phyloP scores from a whole-genome alignment of 2,888 invertebrate species.

The Tetheella fluctuosa region DNA sequence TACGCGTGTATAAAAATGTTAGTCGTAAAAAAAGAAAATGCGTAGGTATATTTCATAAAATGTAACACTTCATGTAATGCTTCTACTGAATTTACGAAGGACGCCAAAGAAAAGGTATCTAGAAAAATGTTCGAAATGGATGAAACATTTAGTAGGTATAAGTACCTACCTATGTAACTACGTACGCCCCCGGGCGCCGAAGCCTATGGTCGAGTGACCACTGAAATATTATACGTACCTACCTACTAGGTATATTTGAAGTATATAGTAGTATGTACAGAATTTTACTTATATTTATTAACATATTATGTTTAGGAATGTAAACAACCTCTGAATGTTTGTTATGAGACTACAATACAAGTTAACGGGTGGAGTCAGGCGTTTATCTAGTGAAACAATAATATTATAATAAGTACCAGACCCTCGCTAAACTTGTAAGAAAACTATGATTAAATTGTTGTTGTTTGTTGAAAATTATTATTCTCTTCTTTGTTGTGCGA shows the following conservation, averaged over 20 bases:
- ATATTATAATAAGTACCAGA: background rate
- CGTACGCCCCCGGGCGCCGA: background rate
- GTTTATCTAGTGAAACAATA: slow-evolving; percentile 4
- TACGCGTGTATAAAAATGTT: background rate
- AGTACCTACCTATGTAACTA: background rate
- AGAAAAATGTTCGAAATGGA: background rate
- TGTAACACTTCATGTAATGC: too few relatives aligned
- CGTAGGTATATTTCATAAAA: background rate
- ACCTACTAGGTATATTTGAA: too few relatives aligned
- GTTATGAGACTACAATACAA: background rate
- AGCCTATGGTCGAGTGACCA: background rate
- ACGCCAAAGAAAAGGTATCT: background rate
- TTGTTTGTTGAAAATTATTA: background rate
- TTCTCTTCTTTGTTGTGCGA: background rate
- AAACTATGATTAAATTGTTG: background rate
- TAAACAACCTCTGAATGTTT: background rate
- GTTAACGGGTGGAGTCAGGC: background rate
- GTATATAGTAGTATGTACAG: too few relatives aligned
- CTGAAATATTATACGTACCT: background rate
- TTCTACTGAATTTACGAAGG: background rate
- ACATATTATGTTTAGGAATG: background rate
- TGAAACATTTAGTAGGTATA: background rate
- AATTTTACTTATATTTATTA: too few relatives aligned
- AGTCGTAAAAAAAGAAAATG: background rate
- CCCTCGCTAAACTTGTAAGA: slow-evolving; percentile 1